Base-by-base conservation (phyloP, 2,888 invertebrate genomes). In the Caenorhabditis plicata region DNA sequence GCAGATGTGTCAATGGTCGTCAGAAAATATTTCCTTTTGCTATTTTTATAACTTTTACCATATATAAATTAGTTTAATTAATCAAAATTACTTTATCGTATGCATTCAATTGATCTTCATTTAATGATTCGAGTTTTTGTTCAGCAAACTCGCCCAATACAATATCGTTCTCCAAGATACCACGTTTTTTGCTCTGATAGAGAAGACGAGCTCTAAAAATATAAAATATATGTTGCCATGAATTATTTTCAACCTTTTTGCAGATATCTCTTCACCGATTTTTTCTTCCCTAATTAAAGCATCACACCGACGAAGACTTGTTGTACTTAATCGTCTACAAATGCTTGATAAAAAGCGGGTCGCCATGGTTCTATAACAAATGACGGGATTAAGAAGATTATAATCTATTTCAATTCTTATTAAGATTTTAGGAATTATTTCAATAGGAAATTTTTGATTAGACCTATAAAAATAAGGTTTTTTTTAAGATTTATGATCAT, bases 151-250 rank as follows among this genome's bases (percentile, higher is more conserved):
- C 77, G 75, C 78, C 79, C 7, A 79, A 63, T 4, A 80, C 45
- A 38, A 80, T 80, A 56, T 80, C 78, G 52, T 76, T 78, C 48
- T 80, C 80, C 20, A 78, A 60, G 32, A 81, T 81, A 68, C 72
- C 80, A 57, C 75, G 70, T 69, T 75, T 83, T 76, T 51, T 75
- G 67, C 58, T 78, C 73, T 54, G 77, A 74, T 63, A 77, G 70
- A 42, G 56, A 9, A 78, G 64, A 2, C 73, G 63, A 4, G 74
- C 64, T 53, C 77, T 71, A 40, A 42, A 62, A 51, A 36, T 26
- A 17, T 23, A 26, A 29, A 41, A 22, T 22, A 13, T 5, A 22
- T 27, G 8, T 4, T 11, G 15, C 39, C 15, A n/a, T n/a, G n/a
- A n/a, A n/a, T 26, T 41, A 26, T 40, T 31, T 35, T 17, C 23